Percentiles rank a stretch among this genome's conserved stretches.
These are phyloP conservation scores for Parnassius smintheus DNA, from an alignment of 2,888 invertebrate genomes.

Conservation along the genomic window DNA sequence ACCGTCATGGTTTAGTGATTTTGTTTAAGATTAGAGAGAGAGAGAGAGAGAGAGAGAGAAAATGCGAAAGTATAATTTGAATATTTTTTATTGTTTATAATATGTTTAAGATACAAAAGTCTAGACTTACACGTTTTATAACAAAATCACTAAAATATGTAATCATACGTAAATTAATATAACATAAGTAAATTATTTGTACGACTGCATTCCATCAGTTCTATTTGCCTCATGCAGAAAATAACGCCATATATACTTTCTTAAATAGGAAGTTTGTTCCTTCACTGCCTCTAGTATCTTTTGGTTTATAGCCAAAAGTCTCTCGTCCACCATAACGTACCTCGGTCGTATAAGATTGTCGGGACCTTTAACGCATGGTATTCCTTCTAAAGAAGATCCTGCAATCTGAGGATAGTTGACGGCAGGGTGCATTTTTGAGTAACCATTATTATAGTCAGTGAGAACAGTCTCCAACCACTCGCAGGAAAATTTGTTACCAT, in stretches of 20 bases:
- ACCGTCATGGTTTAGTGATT: no score
- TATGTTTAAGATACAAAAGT: neutral
- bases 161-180: slow-evolving; percentile 2
- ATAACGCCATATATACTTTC: slow-evolving; percentile 40
- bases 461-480: slow-evolving; percentile 60
- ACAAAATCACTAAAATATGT: no score
- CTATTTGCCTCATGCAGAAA: slow-evolving; percentile 37
- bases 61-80: no score
- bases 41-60: no score
- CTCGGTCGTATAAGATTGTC: slow-evolving; percentile 24
- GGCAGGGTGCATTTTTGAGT: slow-evolving; percentile 56
- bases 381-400: slow-evolving; percentile 56
- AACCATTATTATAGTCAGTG: slow-evolving; percentile 58
- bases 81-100: slow-evolving; percentile 3
- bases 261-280: slow-evolving; percentile 58
- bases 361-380: slow-evolving; percentile 51
- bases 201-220: slow-evolving; percentile 16
- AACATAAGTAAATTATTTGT: neutral
- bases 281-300: slow-evolving; percentile 63
- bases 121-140: neutral
- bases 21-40: no score
- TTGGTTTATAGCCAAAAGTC: slow-evolving; percentile 56
- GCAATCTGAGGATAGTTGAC: slow-evolving; percentile 35
- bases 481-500: slow-evolving; percentile 62
- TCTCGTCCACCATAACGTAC: slow-evolving; percentile 49